Conservation (phyloP, 2,888 invertebrate species). For the Sthenelais limicola region DNA sequence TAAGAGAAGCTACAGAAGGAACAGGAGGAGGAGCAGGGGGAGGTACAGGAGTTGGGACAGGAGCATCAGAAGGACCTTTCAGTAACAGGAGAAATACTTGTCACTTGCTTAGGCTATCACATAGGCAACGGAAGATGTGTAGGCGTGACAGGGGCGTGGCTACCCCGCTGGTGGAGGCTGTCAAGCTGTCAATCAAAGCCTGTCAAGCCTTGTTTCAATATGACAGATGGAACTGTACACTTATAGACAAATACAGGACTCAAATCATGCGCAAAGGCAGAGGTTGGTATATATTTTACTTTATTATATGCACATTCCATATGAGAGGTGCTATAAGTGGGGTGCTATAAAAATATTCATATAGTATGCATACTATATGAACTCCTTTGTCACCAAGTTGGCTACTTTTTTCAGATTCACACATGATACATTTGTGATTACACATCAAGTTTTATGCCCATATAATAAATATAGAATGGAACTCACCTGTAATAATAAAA, state of each 20-base stretch:
- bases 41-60: neutral
- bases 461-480: too few species aligned
- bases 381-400: too few species aligned
- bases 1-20: neutral
- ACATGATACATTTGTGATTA: too few species aligned
- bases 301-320: too few species aligned
- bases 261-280: constrained; percentile 95
- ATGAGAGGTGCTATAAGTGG: too few species aligned
- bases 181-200: constrained; percentile 91
- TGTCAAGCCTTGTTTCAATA: constrained; percentile 95
- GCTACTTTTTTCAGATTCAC: too few species aligned
- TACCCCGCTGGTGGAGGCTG: constrained; percentile 89
- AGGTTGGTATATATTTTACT: constrained; percentile 6
- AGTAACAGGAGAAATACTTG: too few species aligned
- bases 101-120: too few species aligned
- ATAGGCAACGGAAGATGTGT: constrained; percentile 86
- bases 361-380: too few species aligned
- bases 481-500: too few species aligned
- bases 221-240: constrained; percentile 94
- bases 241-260: constrained; percentile 94
- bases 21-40: neutral
- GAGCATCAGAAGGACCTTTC: neutral
- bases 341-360: too few species aligned
- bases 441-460: too few species aligned
- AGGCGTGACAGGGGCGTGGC: constrained; percentile 94